Conservation (phyloP, 2,888 invertebrate species). For the Crocallis elinguaria region DNA sequence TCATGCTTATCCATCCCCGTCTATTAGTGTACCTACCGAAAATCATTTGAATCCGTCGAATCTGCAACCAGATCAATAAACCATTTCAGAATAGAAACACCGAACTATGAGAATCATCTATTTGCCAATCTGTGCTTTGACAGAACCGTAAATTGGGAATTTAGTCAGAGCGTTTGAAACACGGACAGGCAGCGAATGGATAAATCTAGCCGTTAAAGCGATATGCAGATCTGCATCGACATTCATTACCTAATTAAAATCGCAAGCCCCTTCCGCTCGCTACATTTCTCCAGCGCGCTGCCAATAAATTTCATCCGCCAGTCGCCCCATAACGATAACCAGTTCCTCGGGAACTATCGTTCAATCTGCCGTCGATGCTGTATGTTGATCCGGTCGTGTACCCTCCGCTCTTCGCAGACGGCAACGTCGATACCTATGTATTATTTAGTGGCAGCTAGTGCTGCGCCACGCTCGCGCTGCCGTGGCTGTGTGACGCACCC, state of each 20-base stretch:
- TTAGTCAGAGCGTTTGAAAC: conserved; percentile 69
- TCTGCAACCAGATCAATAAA: conserved; percentile 20
- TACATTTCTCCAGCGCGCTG: conserved; percentile 84
- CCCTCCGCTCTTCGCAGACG: conserved; percentile 81
- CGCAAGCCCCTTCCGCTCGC: conserved; percentile 84
- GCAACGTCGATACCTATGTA: conserved; percentile 82
- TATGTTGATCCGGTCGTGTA: conserved; percentile 85
- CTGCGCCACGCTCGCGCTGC: conserved; percentile 47
- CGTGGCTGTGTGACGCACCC: conserved; percentile 52
- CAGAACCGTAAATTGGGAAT: conserved; percentile 58
- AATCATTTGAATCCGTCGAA: conserved; percentile 15
- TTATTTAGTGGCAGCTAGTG: conserved; percentile 80
- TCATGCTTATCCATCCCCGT: too few species aligned
- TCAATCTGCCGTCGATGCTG: conserved; percentile 85
- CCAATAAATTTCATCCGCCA: conserved; percentile 85
- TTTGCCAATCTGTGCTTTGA: conserved; percentile 44
- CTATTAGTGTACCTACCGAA: conserved; percentile 10
- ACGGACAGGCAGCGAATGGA: conserved; percentile 72
- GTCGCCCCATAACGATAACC: conserved; percentile 85
- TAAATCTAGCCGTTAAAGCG: conserved; percentile 82
- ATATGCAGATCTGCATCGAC: conserved; percentile 85
- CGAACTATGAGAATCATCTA: conserved; percentile 39
- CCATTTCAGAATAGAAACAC: conserved; percentile 31
- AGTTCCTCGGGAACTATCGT: conserved; percentile 85
- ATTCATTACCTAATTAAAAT: conserved; percentile 85